A percentile compares a stretch with the other conserved stretches of the same genome.
These are phyloP conservation scores for Diadema setosum DNA, from an alignment of 35 echinoderm and acorn worm genomes.

Conservation along the genomic window DNA sequence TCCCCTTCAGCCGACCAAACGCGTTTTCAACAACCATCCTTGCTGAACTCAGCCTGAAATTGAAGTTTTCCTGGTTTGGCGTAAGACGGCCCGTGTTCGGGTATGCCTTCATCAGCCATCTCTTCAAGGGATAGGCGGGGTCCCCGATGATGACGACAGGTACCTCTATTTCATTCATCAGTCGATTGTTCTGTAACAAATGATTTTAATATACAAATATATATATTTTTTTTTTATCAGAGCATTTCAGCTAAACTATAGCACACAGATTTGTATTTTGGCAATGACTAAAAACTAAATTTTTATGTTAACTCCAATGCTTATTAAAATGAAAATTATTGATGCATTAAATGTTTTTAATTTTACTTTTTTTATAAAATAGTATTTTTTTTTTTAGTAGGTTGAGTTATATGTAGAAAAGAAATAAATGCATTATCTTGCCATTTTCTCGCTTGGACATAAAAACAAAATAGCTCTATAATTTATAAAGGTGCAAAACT, in stretches of 20 bases:
- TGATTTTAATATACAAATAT: no score
- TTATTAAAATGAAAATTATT: not conserved
- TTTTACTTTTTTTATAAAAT: not conserved
- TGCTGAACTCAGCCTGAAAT: not conserved
- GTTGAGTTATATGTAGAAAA: no score
- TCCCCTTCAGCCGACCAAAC: not conserved
- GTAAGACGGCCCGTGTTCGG: not conserved
- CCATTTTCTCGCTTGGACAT: no score
- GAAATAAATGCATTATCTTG: no score
- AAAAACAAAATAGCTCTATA: no score
- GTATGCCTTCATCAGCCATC: constrained; percentile 59
- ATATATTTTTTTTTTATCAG: no score
- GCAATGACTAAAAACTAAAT: not conserved
- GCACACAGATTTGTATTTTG: not conserved
- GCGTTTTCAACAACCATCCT: no score
- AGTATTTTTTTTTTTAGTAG: no score
- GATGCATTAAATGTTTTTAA: not conserved
- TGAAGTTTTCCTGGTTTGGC: not conserved
- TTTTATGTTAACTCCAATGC: not conserved
- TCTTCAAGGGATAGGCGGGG: constrained; percentile 52
- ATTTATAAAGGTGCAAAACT: no score
- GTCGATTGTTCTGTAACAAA: constrained; percentile 20
- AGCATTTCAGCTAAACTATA: not conserved
- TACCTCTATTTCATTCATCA: constrained; percentile 16
- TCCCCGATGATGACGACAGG: constrained; percentile 37